phyloP scores from a whole-genome alignment of 2,888 invertebrate species.

The Bimastos eiseni region DNA sequence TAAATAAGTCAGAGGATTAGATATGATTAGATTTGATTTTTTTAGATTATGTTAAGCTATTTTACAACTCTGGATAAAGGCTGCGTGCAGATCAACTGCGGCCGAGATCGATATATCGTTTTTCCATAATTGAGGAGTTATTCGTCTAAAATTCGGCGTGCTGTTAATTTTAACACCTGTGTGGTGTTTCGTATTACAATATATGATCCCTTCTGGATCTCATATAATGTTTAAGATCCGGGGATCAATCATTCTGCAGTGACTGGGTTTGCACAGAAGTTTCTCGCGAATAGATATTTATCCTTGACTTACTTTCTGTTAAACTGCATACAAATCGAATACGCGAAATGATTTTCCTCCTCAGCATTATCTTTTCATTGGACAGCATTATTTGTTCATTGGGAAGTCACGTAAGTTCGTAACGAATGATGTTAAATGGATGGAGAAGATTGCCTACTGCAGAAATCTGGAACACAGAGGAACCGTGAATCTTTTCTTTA shows the following conservation, averaged over 20 bases:
- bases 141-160: too few species aligned
- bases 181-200: too few species aligned
- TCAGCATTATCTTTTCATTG: too few species aligned
- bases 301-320: not conserved
- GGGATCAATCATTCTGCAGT: not conserved
- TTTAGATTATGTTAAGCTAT: not conserved
- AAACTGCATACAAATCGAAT: not conserved
- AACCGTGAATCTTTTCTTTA: not conserved
- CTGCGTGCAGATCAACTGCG: not conserved
- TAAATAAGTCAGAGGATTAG: not conserved
- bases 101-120: not conserved
- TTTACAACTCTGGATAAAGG: not conserved
- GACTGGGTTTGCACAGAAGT: not conserved
- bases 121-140: not conserved
- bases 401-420: too few species aligned
- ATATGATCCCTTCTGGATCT: too few species aligned
- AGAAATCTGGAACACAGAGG: not conserved
- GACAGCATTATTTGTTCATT: too few species aligned
- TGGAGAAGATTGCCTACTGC: not conserved
- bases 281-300: not conserved
- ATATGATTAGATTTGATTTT: too few species aligned
- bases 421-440: not conserved
- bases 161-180: too few species aligned
- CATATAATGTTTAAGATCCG: not conserved
- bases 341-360: too few species aligned